Evolutionary conservation across 1,140 invertebrate genomes (phyloP), one percentile per base, ranked within the genome.

Genomic region (Telenomus remus): DNA sequence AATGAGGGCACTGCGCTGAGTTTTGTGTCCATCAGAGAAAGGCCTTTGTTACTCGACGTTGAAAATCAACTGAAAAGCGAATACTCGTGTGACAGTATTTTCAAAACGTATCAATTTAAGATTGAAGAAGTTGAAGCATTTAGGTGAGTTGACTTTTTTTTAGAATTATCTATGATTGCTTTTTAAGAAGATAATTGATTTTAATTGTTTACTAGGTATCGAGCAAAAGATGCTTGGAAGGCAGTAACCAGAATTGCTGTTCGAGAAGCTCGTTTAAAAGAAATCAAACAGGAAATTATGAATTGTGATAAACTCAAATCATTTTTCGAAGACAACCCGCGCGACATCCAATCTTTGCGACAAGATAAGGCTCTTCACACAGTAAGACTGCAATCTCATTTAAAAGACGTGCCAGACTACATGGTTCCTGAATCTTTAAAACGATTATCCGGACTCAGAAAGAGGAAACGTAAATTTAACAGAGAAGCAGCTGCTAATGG

Each of bases 81-180:
- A 39, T 92, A 92, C 71, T 89, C 82, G 14, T 82, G 88, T 34
- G 82, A 86, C 44, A 86, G 80, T 42, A 81, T 92, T 47, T 90
- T 91, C 90, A 95, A 94, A 85, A 95, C 95, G 47, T 99, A 98
- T 84, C 92, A 97, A 79, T 98, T 99, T 83, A 95, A 95, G 83
- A 91, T 99, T 85, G 94, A 97, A 70, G 96, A 99, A 89, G 93
- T 99, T 34, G 97, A 99, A 85, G 94, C 96, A 0, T 99, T 99
- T 84, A 91, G 95, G 84, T 87, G 77, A 1, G n/a, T 39, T n/a
- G n/a, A n/a, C n/a, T n/a, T n/a, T n/a, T n/a, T n/a, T n/a, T n/a
- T n/a, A n/a, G n/a, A n/a, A n/a, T n/a, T n/a, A n/a, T n/a, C n/a
- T n/a, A n/a, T n/a, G n/a, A n/a, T n/a, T n/a, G n/a, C n/a, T n/a